Evolutionary conservation across 2,113 vertebrate species (phyloP).

Genomic region (Rhea americana): DNA sequence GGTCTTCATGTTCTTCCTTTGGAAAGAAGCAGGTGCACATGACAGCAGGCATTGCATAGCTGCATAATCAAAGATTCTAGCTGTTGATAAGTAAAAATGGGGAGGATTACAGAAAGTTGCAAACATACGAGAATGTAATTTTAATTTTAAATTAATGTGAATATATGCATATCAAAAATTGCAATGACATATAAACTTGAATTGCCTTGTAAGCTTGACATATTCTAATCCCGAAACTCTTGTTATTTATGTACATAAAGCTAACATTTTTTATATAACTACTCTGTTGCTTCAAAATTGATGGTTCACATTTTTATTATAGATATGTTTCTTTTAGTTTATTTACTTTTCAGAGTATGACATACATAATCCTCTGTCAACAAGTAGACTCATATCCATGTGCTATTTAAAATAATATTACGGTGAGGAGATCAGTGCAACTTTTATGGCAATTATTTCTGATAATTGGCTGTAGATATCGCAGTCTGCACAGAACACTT

Average conservation of each 20-base stretch:
- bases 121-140: background rate
- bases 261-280: background rate
- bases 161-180: background rate
- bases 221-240: background rate
- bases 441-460: background rate
- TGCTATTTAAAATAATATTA: background rate
- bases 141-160: constrained; percentile 16
- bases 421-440: background rate
- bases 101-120: background rate
- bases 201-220: background rate
- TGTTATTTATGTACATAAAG: background rate
- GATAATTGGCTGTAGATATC: background rate
- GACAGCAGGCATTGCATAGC: background rate
- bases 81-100: background rate
- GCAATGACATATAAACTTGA: background rate
- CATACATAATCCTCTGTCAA: background rate
- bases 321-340: background rate
- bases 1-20: background rate
- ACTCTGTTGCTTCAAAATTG: background rate
- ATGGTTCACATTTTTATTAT: background rate
- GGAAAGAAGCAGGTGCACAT: background rate
- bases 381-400: background rate
- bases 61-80: background rate
- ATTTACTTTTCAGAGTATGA: background rate
- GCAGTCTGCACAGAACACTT: background rate